phyloP scores from a whole-genome alignment of 30 jellyfish, hydroid and myxozoan species.

The Aurelia coerulea region DNA sequence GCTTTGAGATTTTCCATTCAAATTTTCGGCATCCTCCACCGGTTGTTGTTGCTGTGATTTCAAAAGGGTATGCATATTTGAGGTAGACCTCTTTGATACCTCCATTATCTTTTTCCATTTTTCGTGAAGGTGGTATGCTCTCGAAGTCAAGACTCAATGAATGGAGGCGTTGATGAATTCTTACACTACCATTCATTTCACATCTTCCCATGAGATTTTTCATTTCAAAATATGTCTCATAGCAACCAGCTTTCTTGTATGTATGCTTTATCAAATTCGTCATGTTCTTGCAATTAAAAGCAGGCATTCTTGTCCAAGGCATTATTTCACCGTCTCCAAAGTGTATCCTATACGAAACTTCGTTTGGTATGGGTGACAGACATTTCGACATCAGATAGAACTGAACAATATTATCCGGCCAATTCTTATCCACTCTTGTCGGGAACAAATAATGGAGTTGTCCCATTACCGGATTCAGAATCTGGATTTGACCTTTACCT shows the following conservation, averaged over 20 bases:
- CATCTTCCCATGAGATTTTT: constrained; percentile 36
- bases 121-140: constrained; percentile 6
- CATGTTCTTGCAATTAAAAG: background rate
- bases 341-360: constrained; percentile 14
- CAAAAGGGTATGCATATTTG: constrained; percentile 22
- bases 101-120: background rate
- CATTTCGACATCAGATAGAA: background rate
- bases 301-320: constrained; percentile 25
- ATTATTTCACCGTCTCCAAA: constrained; percentile 53
- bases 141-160: constrained; percentile 2
- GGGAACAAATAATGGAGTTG: background rate
- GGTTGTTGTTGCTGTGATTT: constrained; percentile 25
- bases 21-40: constrained; percentile 54
- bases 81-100: constrained; percentile 25
- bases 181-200: background rate
- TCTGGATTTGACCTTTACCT: constrained; percentile 27
- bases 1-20: constrained; percentile 23
- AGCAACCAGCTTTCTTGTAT: constrained; percentile 47
- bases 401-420: constrained; percentile 25
- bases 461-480: constrained; percentile 7
- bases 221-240: constrained; percentile 17
- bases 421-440: background rate
- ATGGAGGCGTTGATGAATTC: background rate
- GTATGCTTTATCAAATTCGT: constrained; percentile 20
- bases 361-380: background rate